Evolutionary conservation across 2,888 invertebrate species (phyloP).

Genomic region (Chymomyza caudatula): DNA sequence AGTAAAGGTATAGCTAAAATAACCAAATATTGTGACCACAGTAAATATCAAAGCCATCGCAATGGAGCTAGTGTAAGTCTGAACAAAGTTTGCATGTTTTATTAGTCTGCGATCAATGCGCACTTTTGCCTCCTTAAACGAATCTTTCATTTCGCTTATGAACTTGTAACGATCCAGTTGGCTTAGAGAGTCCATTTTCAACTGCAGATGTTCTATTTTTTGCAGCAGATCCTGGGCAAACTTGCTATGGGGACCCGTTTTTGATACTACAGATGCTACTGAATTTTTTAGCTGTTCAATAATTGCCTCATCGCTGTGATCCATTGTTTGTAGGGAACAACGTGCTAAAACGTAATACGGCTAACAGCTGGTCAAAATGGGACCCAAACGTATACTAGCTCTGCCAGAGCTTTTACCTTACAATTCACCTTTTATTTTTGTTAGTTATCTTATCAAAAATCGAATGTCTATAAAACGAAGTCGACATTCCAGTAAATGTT

Average conservation of each 20-base stretch:
- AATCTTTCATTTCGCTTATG: conserved; percentile 66
- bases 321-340: conserved; percentile 6
- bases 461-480: conserved; percentile 51
- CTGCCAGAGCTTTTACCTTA: conserved; percentile 21
- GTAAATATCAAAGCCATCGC: conserved; percentile 60
- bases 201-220: conserved; percentile 58
- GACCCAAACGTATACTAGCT: conserved; percentile 2
- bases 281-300: conserved; percentile 65
- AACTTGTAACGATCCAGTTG: conserved; percentile 62
- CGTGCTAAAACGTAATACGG: conserved; percentile 37
- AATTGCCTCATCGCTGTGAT: conserved; percentile 43
- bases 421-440: conserved; percentile 13
- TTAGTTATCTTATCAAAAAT: conserved; percentile 66
- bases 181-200: conserved; percentile 61
- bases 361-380: conserved; percentile 20
- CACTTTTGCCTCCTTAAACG: conserved; percentile 62
- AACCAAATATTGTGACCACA: conserved; percentile 69
- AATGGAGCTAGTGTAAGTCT: conserved; percentile 67
- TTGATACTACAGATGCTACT: conserved; percentile 62
- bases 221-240: conserved; percentile 58
- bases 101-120: conserved; percentile 61
- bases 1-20: conserved; percentile 17
- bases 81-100: conserved; percentile 59
- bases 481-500: conserved; percentile 39
- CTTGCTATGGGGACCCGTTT: conserved; percentile 62